phyloP scores from a whole-genome alignment of 2,797 vertebrate species.

The Platyrinchus mystaceus region DNA sequence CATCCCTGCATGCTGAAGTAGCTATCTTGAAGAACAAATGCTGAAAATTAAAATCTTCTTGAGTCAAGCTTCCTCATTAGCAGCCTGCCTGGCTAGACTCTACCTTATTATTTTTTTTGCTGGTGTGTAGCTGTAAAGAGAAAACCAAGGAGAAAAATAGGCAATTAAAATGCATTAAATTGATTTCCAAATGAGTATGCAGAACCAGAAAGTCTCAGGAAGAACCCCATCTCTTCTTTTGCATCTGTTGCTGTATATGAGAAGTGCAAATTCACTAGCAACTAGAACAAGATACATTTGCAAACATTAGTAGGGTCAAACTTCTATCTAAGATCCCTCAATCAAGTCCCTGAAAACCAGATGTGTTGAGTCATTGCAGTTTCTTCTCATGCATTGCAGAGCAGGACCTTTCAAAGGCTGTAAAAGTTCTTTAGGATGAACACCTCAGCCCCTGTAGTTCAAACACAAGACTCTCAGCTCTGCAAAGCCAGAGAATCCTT shows the following conservation, averaged over 20 bases:
- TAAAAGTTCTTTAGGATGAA: neutral
- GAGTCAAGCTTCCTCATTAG: slow-evolving; percentile 46
- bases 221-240: slow-evolving; percentile 15
- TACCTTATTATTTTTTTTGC: slow-evolving; percentile 51
- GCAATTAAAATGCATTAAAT: slow-evolving; percentile 61
- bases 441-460: neutral
- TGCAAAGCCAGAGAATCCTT: neutral
- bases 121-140: slow-evolving; percentile 26
- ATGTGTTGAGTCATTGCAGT: neutral
- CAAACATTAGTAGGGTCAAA: neutral
- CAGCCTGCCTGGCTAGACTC: slow-evolving; percentile 48
- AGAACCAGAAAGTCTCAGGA: slow-evolving; percentile 31
- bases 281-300: neutral
- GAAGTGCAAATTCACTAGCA: neutral
- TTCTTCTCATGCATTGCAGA: neutral
- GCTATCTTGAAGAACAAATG: slow-evolving; percentile 21
- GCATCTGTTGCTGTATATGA: neutral
- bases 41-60: slow-evolving; percentile 46
- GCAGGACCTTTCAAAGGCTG: neutral
- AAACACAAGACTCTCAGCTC: neutral
- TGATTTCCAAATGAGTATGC: slow-evolving; percentile 22
- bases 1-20: slow-evolving; percentile 7
- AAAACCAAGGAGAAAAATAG: slow-evolving; percentile 53
- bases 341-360: neutral
- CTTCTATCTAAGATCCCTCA: neutral